Evolutionary conservation across 1,140 invertebrate genomes (phyloP).

Genomic region (Apis cerana): DNA sequence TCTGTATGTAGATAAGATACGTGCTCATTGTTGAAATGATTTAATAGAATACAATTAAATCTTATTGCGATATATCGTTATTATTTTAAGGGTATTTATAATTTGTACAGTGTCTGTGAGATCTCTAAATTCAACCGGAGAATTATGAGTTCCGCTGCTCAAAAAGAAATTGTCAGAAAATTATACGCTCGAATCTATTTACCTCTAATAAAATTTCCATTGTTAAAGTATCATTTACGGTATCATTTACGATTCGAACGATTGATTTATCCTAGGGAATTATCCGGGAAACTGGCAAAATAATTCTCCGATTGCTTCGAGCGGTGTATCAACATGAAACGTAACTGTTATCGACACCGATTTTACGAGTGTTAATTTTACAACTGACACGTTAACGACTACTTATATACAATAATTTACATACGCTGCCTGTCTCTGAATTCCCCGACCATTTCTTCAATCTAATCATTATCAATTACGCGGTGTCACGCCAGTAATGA

Average conservation of each 20-base stretch:
- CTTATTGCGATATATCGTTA: background rate
- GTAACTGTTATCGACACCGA: background rate
- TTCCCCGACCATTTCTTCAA: background rate
- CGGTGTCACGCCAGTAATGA: background rate
- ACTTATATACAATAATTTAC: constrained; percentile 9
- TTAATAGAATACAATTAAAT: background rate
- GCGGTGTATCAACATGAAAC: background rate
- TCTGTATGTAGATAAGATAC: background rate
- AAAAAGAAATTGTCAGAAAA: background rate
- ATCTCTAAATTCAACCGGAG: background rate
- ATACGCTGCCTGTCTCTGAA: background rate
- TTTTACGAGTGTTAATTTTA: background rate
- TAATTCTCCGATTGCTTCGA: background rate
- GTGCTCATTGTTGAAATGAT: background rate
- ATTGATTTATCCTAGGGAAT: background rate
- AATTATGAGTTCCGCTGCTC: background rate
- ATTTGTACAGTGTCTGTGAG: background rate
- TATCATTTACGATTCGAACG: background rate
- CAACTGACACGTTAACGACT: constrained; percentile 5
- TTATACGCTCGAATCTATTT: background rate
- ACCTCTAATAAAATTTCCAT: too few species aligned
- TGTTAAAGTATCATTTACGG: background rate
- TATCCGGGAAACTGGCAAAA: too few species aligned
- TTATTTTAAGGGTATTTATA: background rate
- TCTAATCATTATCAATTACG: constrained; percentile 25